phyloP scores from a whole-genome alignment of 2,113 vertebrate genomes.

The Forbesichthys agassizii region DNA sequence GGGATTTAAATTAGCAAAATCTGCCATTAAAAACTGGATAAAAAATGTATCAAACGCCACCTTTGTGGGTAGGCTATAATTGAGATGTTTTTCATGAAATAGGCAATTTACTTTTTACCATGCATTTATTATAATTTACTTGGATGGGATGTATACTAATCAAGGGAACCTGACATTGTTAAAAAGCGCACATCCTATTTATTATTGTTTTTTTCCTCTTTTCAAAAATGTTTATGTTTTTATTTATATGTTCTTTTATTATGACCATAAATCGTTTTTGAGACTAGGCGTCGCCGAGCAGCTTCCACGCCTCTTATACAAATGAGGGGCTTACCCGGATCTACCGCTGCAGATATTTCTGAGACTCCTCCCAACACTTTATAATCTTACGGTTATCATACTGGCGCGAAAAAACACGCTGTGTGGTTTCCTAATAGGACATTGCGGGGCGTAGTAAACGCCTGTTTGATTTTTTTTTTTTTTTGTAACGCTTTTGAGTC shows the following conservation, averaged over 20 bases:
- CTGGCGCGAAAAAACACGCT: constrained; percentile 75
- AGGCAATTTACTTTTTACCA: too few species aligned
- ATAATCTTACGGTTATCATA: constrained; percentile 60
- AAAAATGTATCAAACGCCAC: too few species aligned
- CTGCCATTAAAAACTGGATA: too few species aligned
- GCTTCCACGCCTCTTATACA: constrained; percentile 40
- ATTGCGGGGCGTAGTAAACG: constrained; percentile 28
- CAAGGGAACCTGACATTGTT: too few species aligned
- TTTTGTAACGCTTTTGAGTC: neutral
- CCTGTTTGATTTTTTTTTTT: neutral
- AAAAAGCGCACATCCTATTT: too few species aligned
- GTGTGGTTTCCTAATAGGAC: constrained; percentile 52
- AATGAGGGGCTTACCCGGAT: constrained; percentile 66
- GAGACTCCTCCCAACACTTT: constrained; percentile 63
- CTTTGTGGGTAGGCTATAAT: too few species aligned
- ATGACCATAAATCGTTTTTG: neutral
- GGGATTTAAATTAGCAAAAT: too few species aligned
- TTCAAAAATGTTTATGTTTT: constrained; percentile 1
- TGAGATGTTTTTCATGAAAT: too few species aligned
- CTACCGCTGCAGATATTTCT: constrained; percentile 66
- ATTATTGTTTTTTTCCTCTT: too few species aligned
- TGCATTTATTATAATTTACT: too few species aligned
- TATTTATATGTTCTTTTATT: neutral
- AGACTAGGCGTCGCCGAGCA: constrained; percentile 45
- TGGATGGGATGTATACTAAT: too few species aligned